Conservation (phyloP, 2,888 invertebrate genomes). For the Ophraella communa region DNA sequence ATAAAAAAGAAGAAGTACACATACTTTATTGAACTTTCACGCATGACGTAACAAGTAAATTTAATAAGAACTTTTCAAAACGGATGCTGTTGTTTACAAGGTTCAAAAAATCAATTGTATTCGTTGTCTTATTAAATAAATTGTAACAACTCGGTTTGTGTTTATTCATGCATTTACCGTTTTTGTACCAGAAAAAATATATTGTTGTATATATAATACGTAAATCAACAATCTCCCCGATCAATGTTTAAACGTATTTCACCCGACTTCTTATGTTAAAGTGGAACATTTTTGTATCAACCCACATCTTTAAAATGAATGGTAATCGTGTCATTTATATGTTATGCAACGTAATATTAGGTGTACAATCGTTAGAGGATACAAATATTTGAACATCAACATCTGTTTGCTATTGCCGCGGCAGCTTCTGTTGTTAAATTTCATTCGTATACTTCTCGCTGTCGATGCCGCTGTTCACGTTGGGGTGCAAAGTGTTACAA, state of each 20-base stretch:
- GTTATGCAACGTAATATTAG: constrained; percentile 48
- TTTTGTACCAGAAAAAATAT: constrained; percentile 14
- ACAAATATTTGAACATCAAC: constrained; percentile 42
- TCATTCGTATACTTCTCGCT: constrained; percentile 34
- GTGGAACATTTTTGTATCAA: no score
- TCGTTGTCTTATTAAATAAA: constrained; percentile 19
- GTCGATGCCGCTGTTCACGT: constrained; percentile 8
- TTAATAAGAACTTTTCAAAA: constrained; percentile 15
- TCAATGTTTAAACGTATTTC: no score
- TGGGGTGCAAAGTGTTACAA: constrained; percentile 46
- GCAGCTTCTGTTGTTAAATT: constrained; percentile 46
- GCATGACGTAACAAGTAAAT: constrained; percentile 22
- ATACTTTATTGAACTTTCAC: constrained; percentile 10
- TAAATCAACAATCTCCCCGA: no score
- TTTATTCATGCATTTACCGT: constrained; percentile 1
- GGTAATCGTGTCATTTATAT: constrained; percentile 46
- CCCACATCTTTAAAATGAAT: no score
- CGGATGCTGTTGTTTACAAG: constrained; percentile 22
- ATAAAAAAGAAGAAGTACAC: background rate
- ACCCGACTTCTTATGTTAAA: no score
- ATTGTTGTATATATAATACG: no score
- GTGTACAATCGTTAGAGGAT: constrained; percentile 39
- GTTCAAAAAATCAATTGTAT: constrained; percentile 9
- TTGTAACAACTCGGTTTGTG: constrained; percentile 14
- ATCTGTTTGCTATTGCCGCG: constrained; percentile 48